These are phyloP conservation scores for Beris morrisii DNA, from an alignment of 2,888 invertebrate species.

Conservation along the genomic window DNA sequence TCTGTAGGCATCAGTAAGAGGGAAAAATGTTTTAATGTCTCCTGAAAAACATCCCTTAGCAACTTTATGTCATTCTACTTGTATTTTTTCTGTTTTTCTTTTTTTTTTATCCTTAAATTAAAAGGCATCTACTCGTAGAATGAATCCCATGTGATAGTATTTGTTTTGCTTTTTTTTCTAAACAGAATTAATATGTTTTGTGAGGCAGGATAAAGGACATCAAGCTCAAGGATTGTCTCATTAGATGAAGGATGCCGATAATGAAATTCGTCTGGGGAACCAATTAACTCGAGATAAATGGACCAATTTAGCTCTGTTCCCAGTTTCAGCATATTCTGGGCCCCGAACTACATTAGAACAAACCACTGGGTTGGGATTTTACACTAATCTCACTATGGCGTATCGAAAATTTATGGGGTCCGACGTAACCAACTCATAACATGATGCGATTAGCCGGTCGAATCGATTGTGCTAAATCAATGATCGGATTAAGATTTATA, in stretches of 20 bases:
- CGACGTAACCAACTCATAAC: conserved; percentile 26
- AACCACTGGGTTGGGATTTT: no score
- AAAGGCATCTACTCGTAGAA: conserved; percentile 2
- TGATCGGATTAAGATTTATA: conserved; percentile 30
- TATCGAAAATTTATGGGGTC: conserved; percentile 5
- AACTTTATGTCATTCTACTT: conserved; percentile 16
- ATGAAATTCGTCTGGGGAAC: no score
- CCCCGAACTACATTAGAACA: no score
- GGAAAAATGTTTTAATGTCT: conserved; percentile 24
- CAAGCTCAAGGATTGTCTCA: no score
- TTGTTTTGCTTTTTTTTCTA: not conserved
- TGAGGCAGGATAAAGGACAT: not conserved
- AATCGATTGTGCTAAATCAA: conserved; percentile 29
- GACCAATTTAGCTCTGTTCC: no score
- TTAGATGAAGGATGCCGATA: no score
- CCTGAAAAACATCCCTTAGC: conserved; percentile 18
- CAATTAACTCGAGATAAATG: no score
- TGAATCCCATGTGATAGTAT: conserved; percentile 12
- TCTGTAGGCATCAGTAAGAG: not conserved
- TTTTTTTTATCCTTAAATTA: conserved; percentile 22
- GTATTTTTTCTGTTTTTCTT: not conserved
- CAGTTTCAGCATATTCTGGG: no score
- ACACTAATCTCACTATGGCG: no score
- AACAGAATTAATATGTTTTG: conserved; percentile 1
- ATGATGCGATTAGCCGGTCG: conserved; percentile 25